Base-by-base conservation (phyloP, 2,888 invertebrate genomes). In the Fragum whitleyi region DNA sequence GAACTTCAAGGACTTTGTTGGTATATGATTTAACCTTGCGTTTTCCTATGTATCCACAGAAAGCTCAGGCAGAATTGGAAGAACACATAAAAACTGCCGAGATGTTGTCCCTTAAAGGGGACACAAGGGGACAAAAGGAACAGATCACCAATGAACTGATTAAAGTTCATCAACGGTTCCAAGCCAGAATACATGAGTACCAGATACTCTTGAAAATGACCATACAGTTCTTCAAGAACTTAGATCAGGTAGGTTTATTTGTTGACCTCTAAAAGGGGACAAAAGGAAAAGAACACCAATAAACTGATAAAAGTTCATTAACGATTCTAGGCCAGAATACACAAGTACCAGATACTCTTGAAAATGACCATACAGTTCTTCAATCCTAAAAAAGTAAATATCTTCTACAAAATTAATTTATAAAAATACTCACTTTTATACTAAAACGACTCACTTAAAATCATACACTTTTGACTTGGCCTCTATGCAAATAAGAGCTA, bases 291-390 rank as follows among this genome's bases (percentile, higher is more conserved):
- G 90, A 95, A 97, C 62, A 95, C 96, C 77, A 95, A 95, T 73
- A 96, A 96, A 93, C 94, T 97, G 69, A 94, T 95, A 74, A 95
- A 96, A 86, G 95, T 96, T 71, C 96, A 96, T 90, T 95, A 96
- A 79, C 95, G 96, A 87, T 94, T 97, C 77, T 95, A 96, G 88
- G 95, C 95, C 78, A 95, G 96, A 76, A 95, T 96, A 59, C 95
- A 96, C 19, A 96, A 97, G 89, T 97, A 97, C 91, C 96, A 96
- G 91, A 95, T 95, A 26, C 94, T 97, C 68, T 93, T 96, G 69
- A 96, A 96, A 92, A 96, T 96, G 94, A 94, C 97, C 68, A 95
- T 96, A 81, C 95, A 95, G 69, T 96, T 97, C 94, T 96, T 97
- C 93, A 96, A 39, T 39, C n/a, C 39, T 39, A 14, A 39, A 39